Evolutionary conservation across 1,140 invertebrate species (phyloP).

Genomic region (Drosophila lowei): DNA sequence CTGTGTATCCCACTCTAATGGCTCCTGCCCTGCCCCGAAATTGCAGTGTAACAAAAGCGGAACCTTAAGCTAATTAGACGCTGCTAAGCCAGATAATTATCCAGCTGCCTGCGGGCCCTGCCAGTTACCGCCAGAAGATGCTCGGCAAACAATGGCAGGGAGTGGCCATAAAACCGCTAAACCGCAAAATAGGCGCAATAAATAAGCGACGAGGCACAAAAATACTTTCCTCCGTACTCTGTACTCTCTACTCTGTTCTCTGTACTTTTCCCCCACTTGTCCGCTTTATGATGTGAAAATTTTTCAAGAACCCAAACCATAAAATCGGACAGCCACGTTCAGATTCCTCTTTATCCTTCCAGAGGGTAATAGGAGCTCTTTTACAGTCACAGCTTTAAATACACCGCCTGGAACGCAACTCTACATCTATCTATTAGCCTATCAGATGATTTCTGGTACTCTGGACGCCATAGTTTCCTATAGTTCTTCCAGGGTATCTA

Average conservation of each 20-base stretch:
- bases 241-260: neutral
- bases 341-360: neutral
- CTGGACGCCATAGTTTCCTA: no score
- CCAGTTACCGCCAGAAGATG: conserved; percentile 4
- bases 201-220: conserved; percentile 51
- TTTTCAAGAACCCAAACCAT: conserved; percentile 19
- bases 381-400: no score
- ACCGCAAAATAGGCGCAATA: conserved; percentile 79
- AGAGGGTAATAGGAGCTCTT: no score
- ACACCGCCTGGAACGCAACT: no score
- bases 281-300: conserved; percentile 41
- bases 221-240: conserved; percentile 26
- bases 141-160: conserved; percentile 49
- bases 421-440: no score
- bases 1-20: conserved; percentile 39
- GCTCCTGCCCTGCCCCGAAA: conserved; percentile 20
- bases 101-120: conserved; percentile 33
- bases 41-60: conserved; percentile 23
- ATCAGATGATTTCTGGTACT: no score
- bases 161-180: conserved; percentile 78
- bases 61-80: conserved; percentile 73
- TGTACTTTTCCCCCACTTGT: no score
- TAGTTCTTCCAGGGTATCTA: no score
- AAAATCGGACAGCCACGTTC: no score
- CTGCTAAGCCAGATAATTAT: conserved; percentile 68